phyloP scores from a whole-genome alignment of 1,140 invertebrate genomes.

The Procambarus virginalis region DNA sequence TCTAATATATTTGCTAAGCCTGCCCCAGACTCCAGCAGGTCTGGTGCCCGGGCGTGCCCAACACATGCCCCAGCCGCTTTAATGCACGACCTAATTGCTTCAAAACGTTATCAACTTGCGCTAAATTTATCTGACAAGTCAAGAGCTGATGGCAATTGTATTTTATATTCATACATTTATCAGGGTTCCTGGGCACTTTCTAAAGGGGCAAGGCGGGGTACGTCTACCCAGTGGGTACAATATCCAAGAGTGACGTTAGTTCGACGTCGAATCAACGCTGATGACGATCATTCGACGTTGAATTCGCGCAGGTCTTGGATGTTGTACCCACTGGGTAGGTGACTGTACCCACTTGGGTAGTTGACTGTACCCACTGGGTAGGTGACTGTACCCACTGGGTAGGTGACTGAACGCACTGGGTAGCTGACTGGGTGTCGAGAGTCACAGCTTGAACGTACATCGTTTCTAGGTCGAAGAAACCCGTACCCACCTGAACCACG shows the following conservation, averaged over 20 bases:
- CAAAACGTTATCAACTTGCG: background rate
- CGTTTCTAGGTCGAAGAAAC: conserved; percentile 26
- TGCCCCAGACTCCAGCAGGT: background rate
- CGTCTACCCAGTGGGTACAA: too few relatives aligned
- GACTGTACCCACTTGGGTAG: too few relatives aligned
- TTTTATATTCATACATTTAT: conserved; percentile 14
- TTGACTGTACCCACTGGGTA: too few relatives aligned
- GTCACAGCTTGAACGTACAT: background rate
- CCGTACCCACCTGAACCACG: background rate
- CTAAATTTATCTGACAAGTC: conserved; percentile 19
- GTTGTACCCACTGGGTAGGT: too few relatives aligned
- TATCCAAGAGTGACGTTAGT: too few relatives aligned
- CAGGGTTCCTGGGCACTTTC: background rate
- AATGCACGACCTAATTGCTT: background rate
- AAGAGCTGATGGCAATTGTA: conserved; percentile 3
- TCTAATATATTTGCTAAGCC: background rate
- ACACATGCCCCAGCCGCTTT: background rate
- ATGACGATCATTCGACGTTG: background rate
- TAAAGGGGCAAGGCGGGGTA: too few relatives aligned
- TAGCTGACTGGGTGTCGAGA: background rate
- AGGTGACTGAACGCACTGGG: too few relatives aligned
- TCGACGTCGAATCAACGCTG: too few relatives aligned
- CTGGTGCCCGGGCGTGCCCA: background rate
- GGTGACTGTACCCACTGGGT: too few relatives aligned
- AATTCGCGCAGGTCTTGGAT: too few relatives aligned